Evolutionary conservation across 2,797 vertebrate genomes (phyloP).

Genomic region (Emys orbicularis): DNA sequence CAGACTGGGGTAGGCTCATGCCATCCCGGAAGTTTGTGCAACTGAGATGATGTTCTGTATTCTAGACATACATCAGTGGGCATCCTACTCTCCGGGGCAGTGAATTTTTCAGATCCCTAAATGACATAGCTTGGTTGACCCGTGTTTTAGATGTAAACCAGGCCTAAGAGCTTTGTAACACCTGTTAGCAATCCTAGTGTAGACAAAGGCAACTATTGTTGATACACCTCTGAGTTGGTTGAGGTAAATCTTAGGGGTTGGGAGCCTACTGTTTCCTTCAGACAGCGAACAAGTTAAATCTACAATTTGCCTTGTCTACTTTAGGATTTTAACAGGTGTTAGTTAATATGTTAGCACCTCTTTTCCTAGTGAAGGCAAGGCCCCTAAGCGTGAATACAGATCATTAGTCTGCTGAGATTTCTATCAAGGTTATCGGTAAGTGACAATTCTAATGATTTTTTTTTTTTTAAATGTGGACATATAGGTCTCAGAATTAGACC

Average conservation of each 20-base stretch:
- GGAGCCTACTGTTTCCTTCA: accelerated
- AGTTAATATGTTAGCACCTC: neutral
- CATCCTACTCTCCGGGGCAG: no score
- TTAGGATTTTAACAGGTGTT: neutral
- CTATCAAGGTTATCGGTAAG: neutral
- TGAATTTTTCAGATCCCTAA: neutral
- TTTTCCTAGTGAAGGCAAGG: neutral
- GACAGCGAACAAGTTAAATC: neutral
- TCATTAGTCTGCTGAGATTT: accelerated
- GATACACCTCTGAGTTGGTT: accelerated
- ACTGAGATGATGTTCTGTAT: neutral
- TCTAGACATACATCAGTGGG: no score
- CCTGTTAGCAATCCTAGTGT: accelerated
- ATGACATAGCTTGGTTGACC: no score
- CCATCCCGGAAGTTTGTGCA: neutral
- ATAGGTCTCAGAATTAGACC: neutral
- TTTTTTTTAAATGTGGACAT: no score
- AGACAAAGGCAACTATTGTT: accelerated
- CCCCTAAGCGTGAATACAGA: accelerated
- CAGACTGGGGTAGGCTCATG: neutral
- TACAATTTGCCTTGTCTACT: neutral
- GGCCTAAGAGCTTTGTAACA: no score
- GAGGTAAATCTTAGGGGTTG: neutral
- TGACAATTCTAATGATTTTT: neutral
- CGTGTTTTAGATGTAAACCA: no score